Base-by-base conservation (phyloP, 2,888 invertebrate genomes). In the Encarsia formosa region DNA sequence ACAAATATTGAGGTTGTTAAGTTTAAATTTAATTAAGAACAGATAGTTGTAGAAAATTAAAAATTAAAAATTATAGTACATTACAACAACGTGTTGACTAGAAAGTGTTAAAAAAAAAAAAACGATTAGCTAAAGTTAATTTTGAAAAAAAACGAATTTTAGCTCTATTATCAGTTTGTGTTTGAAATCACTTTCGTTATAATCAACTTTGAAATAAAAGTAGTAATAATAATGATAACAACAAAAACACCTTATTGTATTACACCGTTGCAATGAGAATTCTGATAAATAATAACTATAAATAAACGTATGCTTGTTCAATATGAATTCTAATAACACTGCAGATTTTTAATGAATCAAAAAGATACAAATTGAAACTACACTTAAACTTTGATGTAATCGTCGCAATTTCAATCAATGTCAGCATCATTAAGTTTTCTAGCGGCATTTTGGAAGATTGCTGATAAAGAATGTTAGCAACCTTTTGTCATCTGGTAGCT, bases 401-500 rank as follows among this genome's bases (percentile, higher is more conserved):
- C 20, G 40, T 54, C 15, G 26, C 38, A 15, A 46, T 40, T 22
- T 34, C 24, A n/a, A 18, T 31, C 15, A 44, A 13, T 34, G 26
- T 44, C 32, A 47, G 38, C 31, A 26, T 32, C 9, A 29, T n/a
- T n/a, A n/a, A n/a, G n/a, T n/a, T n/a, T n/a, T n/a, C n/a, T n/a
- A n/a, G n/a, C n/a, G n/a, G 60, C 49, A 61, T 51, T 54, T 61
- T 9, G 40, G 43, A 50, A 31, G n/a, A n/a, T 34, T 41, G 34
- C 11, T 39, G 41, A 43, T 8, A 32, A 38, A 18, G 26, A 16
- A 35, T 16, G 19, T 22, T 29, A 22, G 19, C 54, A 65, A 63
- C 70, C 70, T 68, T 69, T 69, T 71, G 71, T 71, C 71, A 71
- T 71, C 71, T 71, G 67, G 69, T 63, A 61, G 70, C 63, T 31